Evolutionary conservation across 2,888 invertebrate species (phyloP).

Genomic region (Tiphia femorata): DNA sequence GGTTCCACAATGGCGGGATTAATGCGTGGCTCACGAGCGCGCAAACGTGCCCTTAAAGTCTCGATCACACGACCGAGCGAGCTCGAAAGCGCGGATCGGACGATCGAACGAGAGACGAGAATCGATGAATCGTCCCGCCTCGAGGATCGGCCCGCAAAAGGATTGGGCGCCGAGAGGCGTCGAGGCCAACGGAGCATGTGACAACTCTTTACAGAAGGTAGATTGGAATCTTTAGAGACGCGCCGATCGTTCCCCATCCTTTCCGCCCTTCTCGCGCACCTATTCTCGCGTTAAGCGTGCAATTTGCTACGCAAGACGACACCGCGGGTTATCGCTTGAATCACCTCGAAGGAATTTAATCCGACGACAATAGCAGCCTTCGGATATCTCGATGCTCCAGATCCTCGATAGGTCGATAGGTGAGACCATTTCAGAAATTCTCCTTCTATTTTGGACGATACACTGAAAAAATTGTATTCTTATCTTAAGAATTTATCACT

Average conservation of each 20-base stretch:
- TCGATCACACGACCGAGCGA: constrained; percentile 46
- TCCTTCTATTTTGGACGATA: too few relatives aligned
- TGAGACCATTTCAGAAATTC: too few relatives aligned
- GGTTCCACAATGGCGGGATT: constrained; percentile 10
- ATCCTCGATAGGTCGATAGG: too few relatives aligned
- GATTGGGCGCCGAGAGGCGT: constrained; percentile 42
- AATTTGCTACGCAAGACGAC: constrained; percentile 32
- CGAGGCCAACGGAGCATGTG: constrained; percentile 42
- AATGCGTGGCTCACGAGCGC: constrained; percentile 7
- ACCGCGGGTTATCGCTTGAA: constrained; percentile 25
- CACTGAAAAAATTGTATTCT: too few relatives aligned
- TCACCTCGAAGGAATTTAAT: constrained; percentile 30
- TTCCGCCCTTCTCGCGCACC: neutral
- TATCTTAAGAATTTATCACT: too few relatives aligned
- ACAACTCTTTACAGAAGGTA: constrained; percentile 43
- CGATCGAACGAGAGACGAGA: constrained; percentile 7
- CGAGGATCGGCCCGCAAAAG: constrained; percentile 30
- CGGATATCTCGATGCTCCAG: too few relatives aligned
- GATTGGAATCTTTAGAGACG: constrained; percentile 47
- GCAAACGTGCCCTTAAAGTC: constrained; percentile 11
- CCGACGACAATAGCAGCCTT: constrained; percentile 9
- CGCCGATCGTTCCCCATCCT: constrained; percentile 27
- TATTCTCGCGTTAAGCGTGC: constrained; percentile 29
- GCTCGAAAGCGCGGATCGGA: constrained; percentile 25
- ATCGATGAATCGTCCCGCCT: constrained; percentile 12